A percentile compares a stretch with the other conserved stretches of the same genome.
Conservation (phyloP, 2,113 vertebrate species). For the Oophaga pumilio region DNA sequence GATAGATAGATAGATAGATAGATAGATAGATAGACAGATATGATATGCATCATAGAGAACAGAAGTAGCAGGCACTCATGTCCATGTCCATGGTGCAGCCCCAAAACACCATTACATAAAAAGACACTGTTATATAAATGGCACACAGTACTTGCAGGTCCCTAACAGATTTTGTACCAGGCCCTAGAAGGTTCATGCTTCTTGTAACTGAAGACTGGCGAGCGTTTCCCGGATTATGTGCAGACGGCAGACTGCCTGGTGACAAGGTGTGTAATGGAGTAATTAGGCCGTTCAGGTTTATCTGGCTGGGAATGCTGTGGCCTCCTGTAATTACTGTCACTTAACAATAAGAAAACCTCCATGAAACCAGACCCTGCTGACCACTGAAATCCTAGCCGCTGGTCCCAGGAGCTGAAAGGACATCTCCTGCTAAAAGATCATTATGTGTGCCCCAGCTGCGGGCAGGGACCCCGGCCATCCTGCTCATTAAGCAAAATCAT, state of each 20-base stretch:
- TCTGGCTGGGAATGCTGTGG: slow-evolving; percentile 58
- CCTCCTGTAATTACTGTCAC: slow-evolving; percentile 58
- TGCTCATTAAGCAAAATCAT: background rate
- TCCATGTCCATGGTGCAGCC: too few relatives aligned
- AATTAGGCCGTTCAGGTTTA: slow-evolving; percentile 59
- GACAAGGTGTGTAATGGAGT: slow-evolving; percentile 46
- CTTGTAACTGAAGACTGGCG: too few relatives aligned
- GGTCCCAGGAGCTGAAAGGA: slow-evolving; percentile 57
- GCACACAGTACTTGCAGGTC: too few relatives aligned
- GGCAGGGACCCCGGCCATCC: background rate
- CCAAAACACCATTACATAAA: too few relatives aligned
- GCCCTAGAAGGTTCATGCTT: too few relatives aligned
- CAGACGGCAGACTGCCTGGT: slow-evolving; percentile 23
- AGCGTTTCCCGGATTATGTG: background rate
- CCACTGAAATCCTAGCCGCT: slow-evolving; percentile 56
- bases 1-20: too few relatives aligned
- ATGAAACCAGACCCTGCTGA: slow-evolving; percentile 61
- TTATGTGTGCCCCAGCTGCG: slow-evolving; percentile 20
- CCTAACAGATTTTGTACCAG: too few relatives aligned
- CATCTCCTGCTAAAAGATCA: slow-evolving; percentile 9
- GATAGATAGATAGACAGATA: too few relatives aligned
- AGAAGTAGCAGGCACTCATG: too few relatives aligned
- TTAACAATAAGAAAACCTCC: slow-evolving; percentile 62
- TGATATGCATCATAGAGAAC: too few relatives aligned
- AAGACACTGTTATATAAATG: too few relatives aligned